A percentile compares a stretch with the other conserved stretches of the same genome.
phyloP scores from a whole-genome alignment of 2,113 vertebrate species.

The Turdus rufiventris region DNA sequence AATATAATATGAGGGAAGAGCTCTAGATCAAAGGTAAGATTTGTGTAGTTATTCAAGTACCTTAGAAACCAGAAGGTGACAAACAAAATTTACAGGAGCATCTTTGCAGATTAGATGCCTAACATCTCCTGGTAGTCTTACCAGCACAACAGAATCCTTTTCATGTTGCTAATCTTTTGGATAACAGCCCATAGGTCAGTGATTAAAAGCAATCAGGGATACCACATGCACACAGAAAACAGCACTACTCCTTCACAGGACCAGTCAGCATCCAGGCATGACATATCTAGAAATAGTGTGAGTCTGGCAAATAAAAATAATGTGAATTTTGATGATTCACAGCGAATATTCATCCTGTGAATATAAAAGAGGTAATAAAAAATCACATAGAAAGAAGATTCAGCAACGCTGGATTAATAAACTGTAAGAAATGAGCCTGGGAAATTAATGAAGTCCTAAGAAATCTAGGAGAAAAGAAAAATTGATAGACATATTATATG shows the following conservation, averaged over 20 bases:
- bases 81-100: slow-evolving; percentile 11
- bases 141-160: background rate
- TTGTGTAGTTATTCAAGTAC: background rate
- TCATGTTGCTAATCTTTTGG: background rate
- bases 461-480: slow-evolving; percentile 8
- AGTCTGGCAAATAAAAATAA: background rate
- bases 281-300: background rate
- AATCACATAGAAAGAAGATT: background rate
- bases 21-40: slow-evolving; percentile 18
- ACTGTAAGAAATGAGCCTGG: background rate
- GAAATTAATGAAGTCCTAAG: slow-evolving; percentile 42
- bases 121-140: background rate
- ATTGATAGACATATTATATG: background rate
- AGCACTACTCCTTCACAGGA: background rate
- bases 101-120: background rate
- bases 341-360: background rate
- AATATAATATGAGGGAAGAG: background rate
- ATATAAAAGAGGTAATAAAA: slow-evolving; percentile 16
- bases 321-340: background rate
- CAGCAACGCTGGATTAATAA: slow-evolving; percentile 14
- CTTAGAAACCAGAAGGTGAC: background rate
- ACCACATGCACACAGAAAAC: background rate
- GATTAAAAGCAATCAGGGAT: background rate
- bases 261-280: background rate
- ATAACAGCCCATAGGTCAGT: background rate